These are phyloP conservation scores for Andrena camellia DNA, from an alignment of 2,888 invertebrate genomes.

Conservation along the genomic window DNA sequence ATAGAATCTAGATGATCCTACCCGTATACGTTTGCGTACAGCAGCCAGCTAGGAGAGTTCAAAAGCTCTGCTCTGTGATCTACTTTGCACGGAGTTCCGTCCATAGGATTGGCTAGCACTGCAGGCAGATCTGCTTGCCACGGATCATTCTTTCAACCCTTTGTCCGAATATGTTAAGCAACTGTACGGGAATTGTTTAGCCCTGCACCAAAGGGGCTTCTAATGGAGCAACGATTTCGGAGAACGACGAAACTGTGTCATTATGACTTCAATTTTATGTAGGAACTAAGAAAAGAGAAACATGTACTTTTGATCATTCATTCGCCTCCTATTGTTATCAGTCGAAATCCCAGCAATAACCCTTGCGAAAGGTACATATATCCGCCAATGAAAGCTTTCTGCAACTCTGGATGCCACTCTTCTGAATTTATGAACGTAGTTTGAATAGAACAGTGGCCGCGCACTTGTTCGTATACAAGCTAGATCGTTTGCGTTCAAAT, in stretches of 20 bases:
- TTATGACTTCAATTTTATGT: no score
- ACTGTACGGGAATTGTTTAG: not conserved
- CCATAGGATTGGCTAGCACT: constrained; percentile 2
- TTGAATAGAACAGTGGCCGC: no score
- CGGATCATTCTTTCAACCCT: constrained; percentile 5
- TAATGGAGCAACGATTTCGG: not conserved
- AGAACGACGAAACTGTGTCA: not conserved
- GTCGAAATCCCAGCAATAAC: no score
- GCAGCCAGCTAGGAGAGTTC: constrained; percentile 4
- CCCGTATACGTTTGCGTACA: constrained; percentile 52
- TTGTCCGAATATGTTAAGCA: not conserved
- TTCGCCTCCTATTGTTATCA: no score
- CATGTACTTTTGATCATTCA: no score
- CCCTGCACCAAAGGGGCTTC: not conserved
- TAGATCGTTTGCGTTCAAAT: not conserved
- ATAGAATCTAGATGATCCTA: constrained; percentile 55
- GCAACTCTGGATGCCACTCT: no score
- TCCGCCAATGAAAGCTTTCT: no score
- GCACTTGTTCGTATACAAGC: no score
- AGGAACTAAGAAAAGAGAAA: no score
- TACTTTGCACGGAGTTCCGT: constrained; percentile 55
- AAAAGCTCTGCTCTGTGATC: constrained; percentile 53
- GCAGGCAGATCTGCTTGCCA: constrained; percentile 14
- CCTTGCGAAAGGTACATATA: no score
- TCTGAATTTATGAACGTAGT: no score